Evolutionary conservation across 2,888 invertebrate genomes (phyloP), one percentile per base, ranked within the genome.

Genomic region (Thelaira solivaga): DNA sequence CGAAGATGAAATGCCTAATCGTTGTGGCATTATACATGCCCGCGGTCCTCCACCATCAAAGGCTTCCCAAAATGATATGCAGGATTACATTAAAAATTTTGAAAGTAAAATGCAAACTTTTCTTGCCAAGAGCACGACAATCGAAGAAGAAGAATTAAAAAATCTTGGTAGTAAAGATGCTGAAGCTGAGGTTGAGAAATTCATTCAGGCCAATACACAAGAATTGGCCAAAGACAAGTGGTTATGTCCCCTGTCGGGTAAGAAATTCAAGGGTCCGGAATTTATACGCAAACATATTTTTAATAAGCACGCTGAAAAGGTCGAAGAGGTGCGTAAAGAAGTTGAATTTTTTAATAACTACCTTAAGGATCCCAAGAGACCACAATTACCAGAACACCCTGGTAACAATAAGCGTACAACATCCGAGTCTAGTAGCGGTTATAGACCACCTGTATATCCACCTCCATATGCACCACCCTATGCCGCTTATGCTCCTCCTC

Each of bases 1-100:
- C 84, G 99, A 99, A 89, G 99, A 99, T 88, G 98, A 98, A 89
- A 99, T 99, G 99, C 99, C 99, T 0, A 99, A 99, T 89, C 92
- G 98, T 36, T 98, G 99, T 89, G 99, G 99, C 8, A 97, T 99
- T 82, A 96, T 99, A 92, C 99, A 99, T 86, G 97, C 97, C 0
- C 92, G 99, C 53, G 98, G 98, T 2, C 93, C 94, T 8, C 92
- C 96, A 0, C 97, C 98, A 0, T 91, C 93, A 7, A 93, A 94
- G 65, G 97, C 96, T 90, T 93, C 86, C 0, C 83, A 78, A 64
- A 88, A 86, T 57, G 89, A 89, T 64, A 81, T 89, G 31, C 92
- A 93, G 84, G 94, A 97, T 85, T 93, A 94, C 85, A 91, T 94
- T 83, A 91, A 93, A 75, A 91, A 92, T 62, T 97, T 98, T 86